Base-by-base conservation (phyloP, 2,888 invertebrate genomes). In the Andrena trimmerana region DNA sequence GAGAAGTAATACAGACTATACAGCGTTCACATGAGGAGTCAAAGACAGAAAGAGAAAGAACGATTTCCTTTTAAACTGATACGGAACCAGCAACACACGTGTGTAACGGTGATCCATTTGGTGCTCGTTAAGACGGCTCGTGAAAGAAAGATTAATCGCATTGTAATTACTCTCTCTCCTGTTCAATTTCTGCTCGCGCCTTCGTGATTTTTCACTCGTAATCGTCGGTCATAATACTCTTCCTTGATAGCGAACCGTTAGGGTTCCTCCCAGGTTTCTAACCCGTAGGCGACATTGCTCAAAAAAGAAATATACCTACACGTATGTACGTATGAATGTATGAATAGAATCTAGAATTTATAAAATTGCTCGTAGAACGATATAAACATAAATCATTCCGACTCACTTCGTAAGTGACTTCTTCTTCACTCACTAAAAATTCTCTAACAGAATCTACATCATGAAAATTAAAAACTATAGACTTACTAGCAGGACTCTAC, bases 321-420 rank as follows among this genome's bases (percentile, higher is more conserved):
- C 20, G 10, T 36, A 52, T 52, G 16, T 31, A 48, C 42, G 13
- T n/a, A 60, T 6, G 60, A 16, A 31, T 24, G 24, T 31, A 60
- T 16, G 60, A 16, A 60, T 24, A 31, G 60, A 60, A 31, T 60
- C 31, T 60, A 2, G 31, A n/a, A 60, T 31, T n/a, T 16, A 85
- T 76, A 89, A 88, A 92, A 93, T 91, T 91, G 91, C 91, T 90
- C 90, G 91, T 90, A 42, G 72, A 69, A 75, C 63, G 71, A 65
- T 42, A 50, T 57, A 48, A 33, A 7, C 33, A 59, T 31, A 16
- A 42, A 42, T 42, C 42, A 16, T 42, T 16, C 42, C 4, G 4
- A 42, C 42, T 13, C 4, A 13, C 42, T 42, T 42, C 13, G 3
- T 13, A 13, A 42, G 13, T 42, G 42, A 42, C 42, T 42, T 42